A percentile compares a stretch with the other conserved stretches of the same genome.
phyloP scores from a whole-genome alignment of 2,113 vertebrate genomes.

The Neopipo cinnamomea region DNA sequence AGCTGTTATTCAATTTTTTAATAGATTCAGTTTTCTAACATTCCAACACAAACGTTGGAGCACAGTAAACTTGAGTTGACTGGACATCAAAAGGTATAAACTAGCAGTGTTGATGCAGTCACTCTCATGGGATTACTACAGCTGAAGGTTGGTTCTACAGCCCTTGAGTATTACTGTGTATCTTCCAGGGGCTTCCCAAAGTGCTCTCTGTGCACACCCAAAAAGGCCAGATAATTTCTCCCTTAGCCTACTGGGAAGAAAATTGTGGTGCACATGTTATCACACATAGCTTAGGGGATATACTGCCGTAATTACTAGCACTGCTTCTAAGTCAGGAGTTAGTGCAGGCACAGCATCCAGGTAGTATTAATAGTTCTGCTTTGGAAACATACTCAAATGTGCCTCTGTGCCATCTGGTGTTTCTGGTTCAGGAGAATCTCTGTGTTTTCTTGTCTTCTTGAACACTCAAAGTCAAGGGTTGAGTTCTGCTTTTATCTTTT shows the following conservation, averaged over 20 bases:
- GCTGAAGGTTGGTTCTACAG: not conserved
- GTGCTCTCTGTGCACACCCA: not conserved
- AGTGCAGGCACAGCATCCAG: not conserved
- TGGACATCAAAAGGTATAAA: not conserved
- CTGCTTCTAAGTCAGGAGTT: not conserved
- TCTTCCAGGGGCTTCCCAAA: not conserved
- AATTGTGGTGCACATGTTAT: not conserved
- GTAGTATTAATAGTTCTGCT: not conserved
- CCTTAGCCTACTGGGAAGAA: not conserved
- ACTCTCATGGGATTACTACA: not conserved
- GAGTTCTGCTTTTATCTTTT: not conserved
- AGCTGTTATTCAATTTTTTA: not conserved
- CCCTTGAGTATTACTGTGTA: not conserved
- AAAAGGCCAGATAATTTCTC: not conserved
- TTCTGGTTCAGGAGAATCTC: not conserved
- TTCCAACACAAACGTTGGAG: not conserved
- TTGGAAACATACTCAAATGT: not conserved
- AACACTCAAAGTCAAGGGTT: not conserved
- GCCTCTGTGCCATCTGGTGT: not conserved
- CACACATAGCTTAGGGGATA: not conserved
- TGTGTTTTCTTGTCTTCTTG: not conserved
- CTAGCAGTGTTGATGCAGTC: not conserved
- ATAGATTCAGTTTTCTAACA: not conserved
- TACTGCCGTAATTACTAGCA: not conserved
- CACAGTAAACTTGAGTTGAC: not conserved